Evolutionary conservation across 2,888 invertebrate genomes (phyloP).

Genomic region (Melanotus villosus): DNA sequence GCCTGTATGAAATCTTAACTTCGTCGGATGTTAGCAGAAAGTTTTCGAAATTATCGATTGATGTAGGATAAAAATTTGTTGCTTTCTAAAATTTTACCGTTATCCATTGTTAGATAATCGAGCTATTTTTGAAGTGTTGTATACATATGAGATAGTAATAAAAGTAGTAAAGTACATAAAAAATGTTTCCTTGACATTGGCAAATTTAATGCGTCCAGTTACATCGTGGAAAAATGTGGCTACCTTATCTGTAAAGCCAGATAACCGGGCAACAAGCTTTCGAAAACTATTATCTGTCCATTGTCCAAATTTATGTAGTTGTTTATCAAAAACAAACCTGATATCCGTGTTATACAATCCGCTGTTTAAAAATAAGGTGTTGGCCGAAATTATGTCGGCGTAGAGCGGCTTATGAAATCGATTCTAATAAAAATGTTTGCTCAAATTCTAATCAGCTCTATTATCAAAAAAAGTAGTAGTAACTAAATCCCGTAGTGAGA

Average conservation of each 20-base stretch:
- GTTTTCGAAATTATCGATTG: too few relatives aligned
- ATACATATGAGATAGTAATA: too few relatives aligned
- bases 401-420: slow-evolving; percentile 26
- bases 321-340: slow-evolving; percentile 35
- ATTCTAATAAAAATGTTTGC: slow-evolving; percentile 20
- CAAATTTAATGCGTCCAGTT: not conserved
- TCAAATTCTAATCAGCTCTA: slow-evolving; percentile 22
- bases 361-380: slow-evolving; percentile 30
- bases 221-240: slow-evolving; percentile 2
- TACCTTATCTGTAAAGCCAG: slow-evolving; percentile 9
- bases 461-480: slow-evolving; percentile 31
- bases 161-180: too few relatives aligned
- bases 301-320: slow-evolving; percentile 39
- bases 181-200: not conserved
- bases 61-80: too few relatives aligned
- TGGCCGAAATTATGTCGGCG: slow-evolving; percentile 27
- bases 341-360: slow-evolving; percentile 31
- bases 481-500: slow-evolving; percentile 15
- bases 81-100: too few relatives aligned
- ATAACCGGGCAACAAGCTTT: slow-evolving; percentile 21
- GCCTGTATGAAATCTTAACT: too few relatives aligned
- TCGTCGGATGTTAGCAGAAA: too few relatives aligned
- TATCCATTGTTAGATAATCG: too few relatives aligned
- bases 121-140: too few relatives aligned
- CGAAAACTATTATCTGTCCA: slow-evolving; percentile 39